Base-by-base conservation (phyloP, 2,888 invertebrate species). In the Frankliniella intonsa region DNA sequence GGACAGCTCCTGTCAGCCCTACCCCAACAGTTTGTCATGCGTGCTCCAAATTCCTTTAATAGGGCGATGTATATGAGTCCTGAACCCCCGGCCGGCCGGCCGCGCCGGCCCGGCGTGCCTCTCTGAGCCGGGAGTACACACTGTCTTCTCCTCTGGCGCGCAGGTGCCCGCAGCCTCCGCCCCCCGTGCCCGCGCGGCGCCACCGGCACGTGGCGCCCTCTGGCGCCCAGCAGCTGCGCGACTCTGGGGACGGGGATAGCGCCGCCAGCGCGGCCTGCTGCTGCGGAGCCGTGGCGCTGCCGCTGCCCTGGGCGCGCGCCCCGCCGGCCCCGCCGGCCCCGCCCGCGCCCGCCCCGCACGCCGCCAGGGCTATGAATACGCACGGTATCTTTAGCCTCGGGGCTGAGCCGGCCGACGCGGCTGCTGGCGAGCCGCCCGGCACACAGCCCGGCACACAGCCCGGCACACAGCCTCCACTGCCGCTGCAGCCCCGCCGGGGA, bases 351-450 rank as follows among this genome's bases (percentile, higher is more conserved):
- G 84, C 83, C 84, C 84, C 83, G 84, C 69, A 76, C 14, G 19
- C 55, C 80, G 83, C 84, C 50, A 82, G 80, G 80, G 82, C 85
- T 85, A 86, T 84, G 84, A 85, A 85, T 85, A 85, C 85, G 84
- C 84, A 84, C 83, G 83, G 84, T 83, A 84, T 84, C 83, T 83
- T 83, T 83, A 83, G 83, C 83, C 83, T 38, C 2, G 38, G 38
- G 38, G 38, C 38, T 38, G 38, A 38, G 38, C 38, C 38, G 38
- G 38, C 38, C 38, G 38, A 82, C 81, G 82, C 83, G 81, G 82
- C 82, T 82, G 81, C 83, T 82, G 82, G 83, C 82, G 83, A 83
- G 82, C 81, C 82, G 82, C 81, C 55, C 55, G 82, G 82, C 76
- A 81, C 81, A 50, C 79, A 69, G 65, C 69, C 38, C n/a, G 81